These are phyloP conservation scores for Anhinga rufa DNA, from an alignment of 2,113 vertebrate genomes.

Conservation along the genomic window DNA sequence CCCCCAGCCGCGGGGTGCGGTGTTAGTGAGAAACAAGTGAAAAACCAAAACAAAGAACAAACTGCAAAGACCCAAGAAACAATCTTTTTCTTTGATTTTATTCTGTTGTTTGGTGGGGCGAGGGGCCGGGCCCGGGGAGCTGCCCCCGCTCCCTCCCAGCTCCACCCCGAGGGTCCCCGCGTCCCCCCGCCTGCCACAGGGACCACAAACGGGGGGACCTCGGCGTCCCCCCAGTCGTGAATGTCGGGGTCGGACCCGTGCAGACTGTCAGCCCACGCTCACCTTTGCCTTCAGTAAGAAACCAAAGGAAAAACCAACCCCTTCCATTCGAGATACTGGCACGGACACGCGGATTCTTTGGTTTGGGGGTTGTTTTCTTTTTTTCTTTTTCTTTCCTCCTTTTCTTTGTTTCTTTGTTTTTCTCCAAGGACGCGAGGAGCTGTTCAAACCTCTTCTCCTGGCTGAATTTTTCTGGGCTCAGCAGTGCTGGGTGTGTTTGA, in stretches of 20 bases:
- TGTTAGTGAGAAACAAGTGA: background rate
- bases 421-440: background rate
- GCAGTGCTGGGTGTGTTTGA: background rate
- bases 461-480: background rate
- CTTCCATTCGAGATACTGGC: background rate
- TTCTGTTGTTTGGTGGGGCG: background rate
- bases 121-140: background rate
- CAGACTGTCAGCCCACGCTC: conserved; percentile 48
- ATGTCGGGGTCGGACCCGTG: background rate
- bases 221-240: background rate
- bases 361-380: background rate
- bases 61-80: background rate
- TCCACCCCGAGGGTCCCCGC: background rate
- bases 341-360: background rate
- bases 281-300: conserved; percentile 73
- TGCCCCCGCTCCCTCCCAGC: background rate
- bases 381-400: too few relatives aligned
- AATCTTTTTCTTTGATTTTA: background rate
- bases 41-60: background rate
- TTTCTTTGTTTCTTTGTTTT: background rate
- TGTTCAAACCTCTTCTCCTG: background rate
- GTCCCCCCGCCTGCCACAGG: background rate
- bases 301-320: conserved; percentile 65
- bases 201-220: background rate
- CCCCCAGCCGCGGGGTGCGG: background rate